Percentiles rank a stretch among this genome's conserved stretches.
Conservation (phyloP, 2,888 invertebrate species). For the Perdita meconis region DNA sequence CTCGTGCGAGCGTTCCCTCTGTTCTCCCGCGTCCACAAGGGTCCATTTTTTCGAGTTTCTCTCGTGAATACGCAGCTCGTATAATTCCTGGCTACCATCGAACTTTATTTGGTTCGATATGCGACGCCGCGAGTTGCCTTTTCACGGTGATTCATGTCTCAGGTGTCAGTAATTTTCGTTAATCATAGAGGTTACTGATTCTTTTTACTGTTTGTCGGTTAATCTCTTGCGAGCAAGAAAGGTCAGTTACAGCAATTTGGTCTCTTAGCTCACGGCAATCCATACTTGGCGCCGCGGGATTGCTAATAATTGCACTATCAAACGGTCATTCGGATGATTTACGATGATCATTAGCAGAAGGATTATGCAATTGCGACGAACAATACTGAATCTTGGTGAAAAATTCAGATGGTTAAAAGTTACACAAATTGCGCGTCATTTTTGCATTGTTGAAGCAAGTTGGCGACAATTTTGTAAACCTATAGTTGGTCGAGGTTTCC, state of each 20-base stretch:
- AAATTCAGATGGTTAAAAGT: constrained; percentile 7
- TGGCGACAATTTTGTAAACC: not conserved
- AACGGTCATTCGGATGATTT: constrained; percentile 36
- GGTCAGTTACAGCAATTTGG: not conserved
- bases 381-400: constrained; percentile 21
- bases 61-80: not conserved
- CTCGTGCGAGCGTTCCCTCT: not conserved
- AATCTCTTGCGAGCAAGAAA: not conserved
- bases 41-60: not conserved
- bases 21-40: not conserved
- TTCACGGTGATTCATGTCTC: not conserved
- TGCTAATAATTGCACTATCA: constrained; percentile 43
- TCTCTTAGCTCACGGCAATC: constrained; percentile 12
- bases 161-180: constrained; percentile 13
- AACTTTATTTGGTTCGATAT: not conserved
- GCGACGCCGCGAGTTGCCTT: not conserved
- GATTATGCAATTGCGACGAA: constrained; percentile 25
- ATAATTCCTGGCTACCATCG: not conserved
- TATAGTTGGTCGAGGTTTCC: not conserved
- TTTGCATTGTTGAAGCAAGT: not conserved
- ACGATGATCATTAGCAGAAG: constrained; percentile 25
- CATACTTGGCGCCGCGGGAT: constrained; percentile 23
- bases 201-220: not conserved
- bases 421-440: not conserved
- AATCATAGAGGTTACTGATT: not conserved